phyloP scores from a whole-genome alignment of 2,888 invertebrate species.

The Dryobota labecula region DNA sequence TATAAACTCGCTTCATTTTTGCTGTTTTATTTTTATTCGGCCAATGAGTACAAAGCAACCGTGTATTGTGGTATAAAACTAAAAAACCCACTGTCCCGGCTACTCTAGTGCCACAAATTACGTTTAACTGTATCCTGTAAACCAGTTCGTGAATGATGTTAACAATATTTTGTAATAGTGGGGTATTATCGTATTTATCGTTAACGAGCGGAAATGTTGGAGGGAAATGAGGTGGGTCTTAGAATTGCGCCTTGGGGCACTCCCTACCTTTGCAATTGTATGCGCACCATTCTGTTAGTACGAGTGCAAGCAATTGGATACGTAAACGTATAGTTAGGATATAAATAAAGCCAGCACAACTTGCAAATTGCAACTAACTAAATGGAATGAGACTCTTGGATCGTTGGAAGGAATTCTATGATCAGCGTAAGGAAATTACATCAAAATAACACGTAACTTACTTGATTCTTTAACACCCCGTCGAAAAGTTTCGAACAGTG shows the following conservation, averaged over 20 bases:
- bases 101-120: conserved; percentile 82
- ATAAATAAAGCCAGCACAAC: conserved; percentile 60
- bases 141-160: conserved; percentile 80
- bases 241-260: conserved; percentile 79
- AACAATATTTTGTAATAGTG: conserved; percentile 83
- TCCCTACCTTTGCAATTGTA: conserved; percentile 71
- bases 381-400: conserved; percentile 56
- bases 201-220: conserved; percentile 83
- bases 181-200: conserved; percentile 83
- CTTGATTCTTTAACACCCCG: conserved; percentile 98
- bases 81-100: conserved; percentile 70
- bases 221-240: conserved; percentile 79
- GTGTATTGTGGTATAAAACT: conserved; percentile 62
- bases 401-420: conserved; percentile 45
- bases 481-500: conserved; percentile 97
- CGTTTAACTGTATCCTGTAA: conserved; percentile 81
- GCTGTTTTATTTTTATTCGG: conserved; percentile 69
- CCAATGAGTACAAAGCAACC: conserved; percentile 64
- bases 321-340: conserved; percentile 45
- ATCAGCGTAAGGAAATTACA: conserved; percentile 23
- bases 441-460: conserved; percentile 85
- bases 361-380: conserved; percentile 61
- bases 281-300: conserved; percentile 68
- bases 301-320: conserved; percentile 66
- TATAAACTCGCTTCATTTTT: conserved; percentile 67